phyloP scores from a whole-genome alignment of 2,888 invertebrate genomes.

The Xestia xanthographa region DNA sequence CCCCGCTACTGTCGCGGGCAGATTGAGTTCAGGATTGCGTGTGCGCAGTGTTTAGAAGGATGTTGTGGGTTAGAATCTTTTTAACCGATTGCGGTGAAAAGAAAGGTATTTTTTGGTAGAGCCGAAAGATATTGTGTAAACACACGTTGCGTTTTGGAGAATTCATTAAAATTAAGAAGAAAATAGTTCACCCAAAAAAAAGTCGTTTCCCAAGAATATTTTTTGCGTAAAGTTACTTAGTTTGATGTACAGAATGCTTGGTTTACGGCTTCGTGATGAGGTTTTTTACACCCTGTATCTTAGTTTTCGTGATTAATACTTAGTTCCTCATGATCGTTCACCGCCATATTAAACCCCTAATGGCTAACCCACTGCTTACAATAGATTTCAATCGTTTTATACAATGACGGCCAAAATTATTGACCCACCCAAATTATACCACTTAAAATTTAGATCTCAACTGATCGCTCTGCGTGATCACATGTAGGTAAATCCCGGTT shows the following conservation, averaged over 20 bases:
- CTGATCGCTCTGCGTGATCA: not conserved
- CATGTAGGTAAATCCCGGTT: constrained; percentile 16
- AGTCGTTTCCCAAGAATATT: too few species aligned
- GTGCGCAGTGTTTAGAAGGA: constrained; percentile 7
- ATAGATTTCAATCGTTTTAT: not conserved
- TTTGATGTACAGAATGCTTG: too few species aligned
- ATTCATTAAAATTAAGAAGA: not conserved
- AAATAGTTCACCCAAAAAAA: too few species aligned
- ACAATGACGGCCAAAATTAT: not conserved
- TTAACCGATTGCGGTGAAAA: not conserved
- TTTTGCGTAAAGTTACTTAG: too few species aligned
- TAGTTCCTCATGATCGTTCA: not conserved
- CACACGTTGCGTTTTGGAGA: not conserved
- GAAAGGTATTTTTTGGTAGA: not conserved
- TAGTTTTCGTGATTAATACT: not conserved
- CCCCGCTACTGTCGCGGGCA: constrained; percentile 53
- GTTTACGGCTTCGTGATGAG: too few species aligned
- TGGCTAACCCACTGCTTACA: not conserved
- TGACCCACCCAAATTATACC: not conserved
- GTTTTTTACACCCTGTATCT: not conserved
- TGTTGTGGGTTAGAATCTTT: constrained; percentile 11
- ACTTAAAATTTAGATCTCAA: not conserved
- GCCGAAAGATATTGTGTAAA: not conserved
- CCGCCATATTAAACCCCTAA: not conserved
- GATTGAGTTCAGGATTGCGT: constrained; percentile 60